Conservation (phyloP, 35 echinoderm and acorn worm species). For the Lytechinus pictus region DNA sequence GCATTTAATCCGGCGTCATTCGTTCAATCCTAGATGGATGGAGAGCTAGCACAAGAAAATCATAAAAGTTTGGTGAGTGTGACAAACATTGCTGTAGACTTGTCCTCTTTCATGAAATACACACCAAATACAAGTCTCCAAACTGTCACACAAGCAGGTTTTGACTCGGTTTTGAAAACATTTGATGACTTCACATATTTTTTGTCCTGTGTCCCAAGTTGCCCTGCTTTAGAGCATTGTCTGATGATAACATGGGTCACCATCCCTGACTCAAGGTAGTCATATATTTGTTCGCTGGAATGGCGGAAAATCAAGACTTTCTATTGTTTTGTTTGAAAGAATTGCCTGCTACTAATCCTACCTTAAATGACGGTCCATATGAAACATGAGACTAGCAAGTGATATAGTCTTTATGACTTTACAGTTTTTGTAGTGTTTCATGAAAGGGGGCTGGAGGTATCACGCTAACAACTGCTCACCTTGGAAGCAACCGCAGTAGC, state of each 20-base stretch:
- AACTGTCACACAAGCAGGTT: background rate
- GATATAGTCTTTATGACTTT: background rate
- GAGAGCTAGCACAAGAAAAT: background rate
- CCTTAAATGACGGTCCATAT: background rate
- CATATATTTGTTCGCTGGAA: background rate
- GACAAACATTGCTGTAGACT: background rate
- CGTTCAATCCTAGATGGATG: background rate
- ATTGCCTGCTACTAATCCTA: background rate
- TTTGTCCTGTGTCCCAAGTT: background rate
- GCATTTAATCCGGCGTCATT: background rate
- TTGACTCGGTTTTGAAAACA: background rate
- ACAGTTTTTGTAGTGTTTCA: slow-evolving; percentile 11
- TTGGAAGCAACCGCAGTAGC: background rate
- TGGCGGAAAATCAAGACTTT: background rate
- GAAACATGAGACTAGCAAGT: background rate
- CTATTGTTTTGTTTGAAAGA: background rate
- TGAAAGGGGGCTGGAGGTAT: background rate
- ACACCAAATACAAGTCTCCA: background rate
- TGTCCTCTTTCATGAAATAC: background rate
- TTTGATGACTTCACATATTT: background rate
- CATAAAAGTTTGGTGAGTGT: background rate
- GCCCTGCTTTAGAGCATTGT: background rate
- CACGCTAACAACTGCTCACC: background rate
- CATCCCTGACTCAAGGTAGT: background rate
- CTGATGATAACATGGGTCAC: background rate